Conservation (phyloP, 2,888 invertebrate species). For the Ashinkailepas kermadecensis region DNA sequence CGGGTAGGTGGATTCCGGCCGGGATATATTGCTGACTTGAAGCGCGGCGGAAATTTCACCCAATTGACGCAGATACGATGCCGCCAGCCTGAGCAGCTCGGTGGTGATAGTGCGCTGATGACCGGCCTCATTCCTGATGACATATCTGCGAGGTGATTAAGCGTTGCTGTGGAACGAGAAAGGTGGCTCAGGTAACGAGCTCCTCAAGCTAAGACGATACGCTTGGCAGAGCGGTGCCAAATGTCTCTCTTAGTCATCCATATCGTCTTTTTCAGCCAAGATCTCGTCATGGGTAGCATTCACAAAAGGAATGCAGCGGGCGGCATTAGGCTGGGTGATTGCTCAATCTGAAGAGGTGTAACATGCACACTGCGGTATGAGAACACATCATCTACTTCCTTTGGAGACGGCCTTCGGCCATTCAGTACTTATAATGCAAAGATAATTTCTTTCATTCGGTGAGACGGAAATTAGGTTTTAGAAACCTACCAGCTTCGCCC, state of each 20-base stretch:
- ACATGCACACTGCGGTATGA: too few relatives aligned
- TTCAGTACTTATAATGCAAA: too few relatives aligned
- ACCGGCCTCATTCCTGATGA: not conserved
- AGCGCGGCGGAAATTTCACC: not conserved
- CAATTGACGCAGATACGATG: not conserved
- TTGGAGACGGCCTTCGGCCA: too few relatives aligned
- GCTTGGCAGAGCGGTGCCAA: not conserved
- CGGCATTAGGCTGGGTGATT: not conserved
- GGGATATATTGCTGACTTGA: not conserved
- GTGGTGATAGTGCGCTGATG: not conserved
- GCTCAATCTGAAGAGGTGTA: too few relatives aligned
- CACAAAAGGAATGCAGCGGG: not conserved
- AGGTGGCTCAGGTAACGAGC: not conserved
- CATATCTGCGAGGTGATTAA: not conserved
- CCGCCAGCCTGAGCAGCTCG: not conserved
- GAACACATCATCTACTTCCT: too few relatives aligned
- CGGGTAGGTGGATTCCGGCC: not conserved
- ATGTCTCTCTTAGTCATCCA: slow-evolving; percentile 14
- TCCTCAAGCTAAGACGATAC: slow-evolving; percentile 1
- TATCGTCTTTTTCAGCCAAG: not conserved
- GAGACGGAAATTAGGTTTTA: too few relatives aligned
- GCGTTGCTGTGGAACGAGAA: not conserved
- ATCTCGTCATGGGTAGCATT: not conserved
- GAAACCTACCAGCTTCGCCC: too few relatives aligned
- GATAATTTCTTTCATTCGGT: too few relatives aligned